Conservation (phyloP, 92 coral and sea anemone genomes). For the Palythoa grandis region DNA sequence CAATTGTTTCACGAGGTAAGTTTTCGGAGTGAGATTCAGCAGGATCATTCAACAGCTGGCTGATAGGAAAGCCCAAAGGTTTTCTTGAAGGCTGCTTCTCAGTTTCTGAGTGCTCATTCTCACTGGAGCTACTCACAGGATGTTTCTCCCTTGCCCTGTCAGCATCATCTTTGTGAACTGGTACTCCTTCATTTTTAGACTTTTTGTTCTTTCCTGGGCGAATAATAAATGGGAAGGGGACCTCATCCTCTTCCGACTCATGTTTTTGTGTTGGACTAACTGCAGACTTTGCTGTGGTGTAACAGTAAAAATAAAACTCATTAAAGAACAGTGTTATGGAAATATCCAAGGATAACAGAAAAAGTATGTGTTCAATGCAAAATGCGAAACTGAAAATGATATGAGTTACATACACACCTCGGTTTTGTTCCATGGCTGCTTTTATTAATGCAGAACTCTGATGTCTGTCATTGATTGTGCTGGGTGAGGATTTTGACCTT, state of each 20-base stretch:
- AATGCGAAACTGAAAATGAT: not conserved
- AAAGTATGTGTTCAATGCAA: too few relatives aligned
- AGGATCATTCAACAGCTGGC: constrained; percentile 15
- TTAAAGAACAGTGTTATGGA: too few relatives aligned
- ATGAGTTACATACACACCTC: constrained; percentile 15
- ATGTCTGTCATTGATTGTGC: not conserved
- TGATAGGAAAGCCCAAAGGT: constrained; percentile 16
- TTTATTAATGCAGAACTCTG: constrained; percentile 7
- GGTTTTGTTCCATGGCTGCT: not conserved
- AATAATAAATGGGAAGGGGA: constrained; percentile 33
- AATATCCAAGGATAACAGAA: too few relatives aligned
- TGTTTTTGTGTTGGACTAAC: constrained; percentile 31
- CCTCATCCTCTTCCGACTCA: constrained; percentile 37
- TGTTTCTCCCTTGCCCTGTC: constrained; percentile 1
- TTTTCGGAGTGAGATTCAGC: not conserved
- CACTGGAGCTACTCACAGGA: constrained; percentile 32
- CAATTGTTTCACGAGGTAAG: not conserved
- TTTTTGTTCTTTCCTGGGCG: constrained; percentile 41
- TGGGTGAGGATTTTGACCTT: constrained; percentile 9
- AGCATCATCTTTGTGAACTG: constrained; percentile 1
- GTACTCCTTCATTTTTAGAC: not conserved
- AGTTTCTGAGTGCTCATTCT: constrained; percentile 30
- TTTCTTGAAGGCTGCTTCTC: constrained; percentile 27
- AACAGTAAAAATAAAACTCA: too few relatives aligned
- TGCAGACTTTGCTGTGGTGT: constrained; percentile 13